These are phyloP conservation scores for Emesis furor DNA, from an alignment of 2,888 invertebrate genomes.

Conservation along the genomic window DNA sequence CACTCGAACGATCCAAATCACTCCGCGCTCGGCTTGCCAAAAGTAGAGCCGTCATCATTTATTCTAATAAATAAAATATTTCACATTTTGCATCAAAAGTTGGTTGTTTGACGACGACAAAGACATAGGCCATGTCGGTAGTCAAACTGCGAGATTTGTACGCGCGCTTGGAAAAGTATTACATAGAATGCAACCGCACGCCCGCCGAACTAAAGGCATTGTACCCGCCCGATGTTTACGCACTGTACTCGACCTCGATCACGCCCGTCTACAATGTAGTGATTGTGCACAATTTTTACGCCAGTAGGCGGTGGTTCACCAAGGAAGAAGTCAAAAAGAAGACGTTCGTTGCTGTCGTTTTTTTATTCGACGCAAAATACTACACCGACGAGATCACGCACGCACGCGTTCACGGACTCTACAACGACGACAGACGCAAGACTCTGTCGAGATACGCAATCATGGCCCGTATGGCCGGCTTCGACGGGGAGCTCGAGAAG, in stretches of 20 bases:
- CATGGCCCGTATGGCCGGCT: conserved; percentile 27
- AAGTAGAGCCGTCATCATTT: conserved; percentile 8
- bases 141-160: conserved; percentile 29
- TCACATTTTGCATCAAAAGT: no score
- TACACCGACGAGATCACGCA: conserved; percentile 18
- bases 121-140: conserved; percentile 9
- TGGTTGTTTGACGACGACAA: neutral
- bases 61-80: no score
- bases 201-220: conserved; percentile 21
- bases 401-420: conserved; percentile 18
- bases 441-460: conserved; percentile 28
- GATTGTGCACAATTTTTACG: conserved; percentile 30
- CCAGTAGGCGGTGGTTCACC: conserved; percentile 30
- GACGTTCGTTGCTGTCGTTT: conserved; percentile 20
- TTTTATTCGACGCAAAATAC: conserved; percentile 23
- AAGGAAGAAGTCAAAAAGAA: conserved; percentile 24
- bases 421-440: conserved; percentile 25
- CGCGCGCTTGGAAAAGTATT: conserved; percentile 25
- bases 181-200: conserved; percentile 28
- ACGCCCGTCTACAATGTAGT: conserved; percentile 28
- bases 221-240: conserved; percentile 30
- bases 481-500: conserved; percentile 29
- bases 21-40: conserved; percentile 23
- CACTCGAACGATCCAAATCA: conserved; percentile 1
- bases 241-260: conserved; percentile 23